Base-by-base conservation (phyloP, 2,888 invertebrate genomes). In the Trichacis sp. region DNA sequence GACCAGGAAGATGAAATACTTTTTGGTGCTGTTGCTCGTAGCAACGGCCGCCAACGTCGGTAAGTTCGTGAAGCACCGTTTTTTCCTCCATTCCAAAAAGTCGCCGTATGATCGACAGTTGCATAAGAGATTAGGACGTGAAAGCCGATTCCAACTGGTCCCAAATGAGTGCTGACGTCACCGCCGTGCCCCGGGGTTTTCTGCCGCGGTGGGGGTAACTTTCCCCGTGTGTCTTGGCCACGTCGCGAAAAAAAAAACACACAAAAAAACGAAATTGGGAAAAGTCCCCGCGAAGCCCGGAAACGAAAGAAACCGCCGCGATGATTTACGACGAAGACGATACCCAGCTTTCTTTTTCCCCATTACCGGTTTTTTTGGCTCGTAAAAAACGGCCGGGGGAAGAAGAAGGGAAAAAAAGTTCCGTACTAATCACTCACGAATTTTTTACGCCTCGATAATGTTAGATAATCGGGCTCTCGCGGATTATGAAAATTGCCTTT, bases 101-200 rank as follows among this genome's bases (percentile, higher is more conserved):
- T 54, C 58, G 55, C 49, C 53, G 50, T 54, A 42, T 53, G 49
- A 54, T 69, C 70, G 75, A 74, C 72, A 73, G 77, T 84, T 83
- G 82, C 84, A 83, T 83, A 83, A 84, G 79, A 79, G 76, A 83
- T 82, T 81, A 82, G 82, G 83, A 79, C 79, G 84, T 84, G 82
- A 83, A 84, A 83, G 82, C 81, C 78, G 54, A 69, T 63, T 68
- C 73, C 67, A 72, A 69, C 73, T 68, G 73, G 79, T 79, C 79
- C 79, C 76, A 78, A 79, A 78, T 79, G 74, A 71, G 69, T 71
- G 72, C 68, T 83, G 82, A 83, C 83, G 83, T 83, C 83, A 83
- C 71, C 73, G 69, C 69, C 67, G 70, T 69, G 73, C 73, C 71
- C 75, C 73, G 68, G 67, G 64, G 71, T 55, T 56, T 65, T 60